A percentile compares a stretch with the other conserved stretches of the same genome.
phyloP scores from a whole-genome alignment of 2,888 invertebrate genomes.

The Erebia ligea region DNA sequence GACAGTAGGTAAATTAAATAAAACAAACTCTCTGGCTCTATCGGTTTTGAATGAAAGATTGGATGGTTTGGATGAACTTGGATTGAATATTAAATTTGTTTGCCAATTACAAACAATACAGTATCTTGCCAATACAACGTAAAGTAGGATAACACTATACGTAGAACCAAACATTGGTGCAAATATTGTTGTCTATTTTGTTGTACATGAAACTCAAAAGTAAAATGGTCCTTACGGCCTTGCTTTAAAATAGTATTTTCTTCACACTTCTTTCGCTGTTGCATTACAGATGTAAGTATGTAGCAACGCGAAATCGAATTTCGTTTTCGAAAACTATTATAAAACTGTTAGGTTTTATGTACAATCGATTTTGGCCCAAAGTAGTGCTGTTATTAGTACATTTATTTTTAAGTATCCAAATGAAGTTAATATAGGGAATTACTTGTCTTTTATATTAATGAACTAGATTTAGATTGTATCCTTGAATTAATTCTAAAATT shows the following conservation, averaged over 20 bases:
- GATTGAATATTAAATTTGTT: constrained; percentile 42
- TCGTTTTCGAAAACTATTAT: neutral
- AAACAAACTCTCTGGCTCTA: neutral
- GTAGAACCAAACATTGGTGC: constrained; percentile 8
- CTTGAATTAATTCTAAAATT: neutral
- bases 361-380: neutral
- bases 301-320: neutral
- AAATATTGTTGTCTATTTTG: constrained; percentile 7
- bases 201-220: neutral
- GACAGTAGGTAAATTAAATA: neutral
- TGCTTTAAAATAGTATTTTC: no score
- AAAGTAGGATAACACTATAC: constrained; percentile 29
- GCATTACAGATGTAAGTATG: no score
- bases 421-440: constrained; percentile 18
- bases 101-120: constrained; percentile 53
- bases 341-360: constrained; percentile 1
- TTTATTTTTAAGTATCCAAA: constrained; percentile 34
- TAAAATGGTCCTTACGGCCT: no score
- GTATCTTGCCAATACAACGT: constrained; percentile 61
- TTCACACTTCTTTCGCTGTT: no score
- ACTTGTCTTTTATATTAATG: constrained; percentile 13
- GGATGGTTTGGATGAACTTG: neutral
- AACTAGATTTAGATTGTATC: neutral
- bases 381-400: constrained; percentile 23
- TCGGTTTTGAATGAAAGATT: neutral